Conservation (phyloP, 2,113 vertebrate species). For the Pelobates fuscus region DNA sequence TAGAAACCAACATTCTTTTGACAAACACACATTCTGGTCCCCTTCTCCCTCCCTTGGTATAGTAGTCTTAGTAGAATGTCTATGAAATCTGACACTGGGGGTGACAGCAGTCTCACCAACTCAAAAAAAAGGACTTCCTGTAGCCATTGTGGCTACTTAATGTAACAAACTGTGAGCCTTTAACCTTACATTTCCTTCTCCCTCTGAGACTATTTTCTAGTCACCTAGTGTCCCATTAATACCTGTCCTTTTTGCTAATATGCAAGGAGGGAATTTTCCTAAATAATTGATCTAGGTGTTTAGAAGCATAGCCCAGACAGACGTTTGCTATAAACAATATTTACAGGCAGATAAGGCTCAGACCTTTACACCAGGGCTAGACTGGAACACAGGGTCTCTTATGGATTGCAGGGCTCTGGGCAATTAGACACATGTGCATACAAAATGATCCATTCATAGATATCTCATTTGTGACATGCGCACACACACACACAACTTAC, state of each 20-base stretch:
- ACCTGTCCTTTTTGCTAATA: background rate
- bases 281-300: no score
- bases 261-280: background rate
- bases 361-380: no score
- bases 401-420: no score
- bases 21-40: slow-evolving; percentile 26
- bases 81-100: slow-evolving; percentile 31
- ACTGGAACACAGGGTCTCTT: no score
- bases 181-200: background rate
- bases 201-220: background rate
- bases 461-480: no score
- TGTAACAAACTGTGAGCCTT: slow-evolving; percentile 1
- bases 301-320: no score
- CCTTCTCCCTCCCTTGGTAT: background rate
- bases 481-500: no score
- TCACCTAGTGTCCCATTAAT: background rate
- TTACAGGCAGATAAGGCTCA: background rate
- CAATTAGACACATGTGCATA: no score
- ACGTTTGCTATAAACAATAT: background rate
- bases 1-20: slow-evolving; percentile 12
- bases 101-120: background rate
- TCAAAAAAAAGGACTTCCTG: slow-evolving; percentile 10
- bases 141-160: slow-evolving; percentile 31
- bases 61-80: slow-evolving; percentile 24
- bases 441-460: no score